A percentile compares a stretch with the other conserved stretches of the same genome.
phyloP scores from a whole-genome alignment of 37 sponge, comb jelly and placozoan genomes.

The Bolinopsis microptera region DNA sequence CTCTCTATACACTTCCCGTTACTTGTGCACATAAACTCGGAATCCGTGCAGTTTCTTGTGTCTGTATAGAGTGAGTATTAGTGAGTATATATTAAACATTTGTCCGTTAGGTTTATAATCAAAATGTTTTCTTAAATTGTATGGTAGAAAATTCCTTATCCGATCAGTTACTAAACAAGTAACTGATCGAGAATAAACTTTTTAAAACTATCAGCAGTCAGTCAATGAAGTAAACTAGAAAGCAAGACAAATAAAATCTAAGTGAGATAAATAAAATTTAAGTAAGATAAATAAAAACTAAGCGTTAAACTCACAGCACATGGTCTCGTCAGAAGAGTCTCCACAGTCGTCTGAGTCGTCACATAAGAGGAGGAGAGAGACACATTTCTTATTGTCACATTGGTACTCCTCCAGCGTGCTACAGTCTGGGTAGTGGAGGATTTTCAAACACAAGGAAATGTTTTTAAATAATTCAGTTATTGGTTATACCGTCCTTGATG shows the following conservation, averaged over 20 bases:
- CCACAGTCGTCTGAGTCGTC: conserved; percentile 27
- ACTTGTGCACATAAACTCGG: background rate
- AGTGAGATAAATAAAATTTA: background rate
- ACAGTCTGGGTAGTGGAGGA: background rate
- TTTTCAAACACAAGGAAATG: background rate
- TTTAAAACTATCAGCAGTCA: too few relatives aligned
- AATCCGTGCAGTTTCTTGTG: background rate
- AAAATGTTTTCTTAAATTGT: too few relatives aligned
- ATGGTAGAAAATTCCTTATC: too few relatives aligned
- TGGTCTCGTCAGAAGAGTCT: background rate
- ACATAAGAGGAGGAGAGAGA: background rate
- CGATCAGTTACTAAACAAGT: too few relatives aligned
- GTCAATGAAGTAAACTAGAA: background rate
- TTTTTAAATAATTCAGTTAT: too few relatives aligned
- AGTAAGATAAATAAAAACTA: background rate
- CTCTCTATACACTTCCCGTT: conserved; percentile 30
- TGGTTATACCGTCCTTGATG: too few relatives aligned
- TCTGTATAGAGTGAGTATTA: background rate
- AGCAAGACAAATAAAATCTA: background rate
- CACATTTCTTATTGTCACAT: background rate
- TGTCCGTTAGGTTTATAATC: too few relatives aligned
- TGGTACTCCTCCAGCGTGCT: background rate
- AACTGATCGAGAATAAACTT: too few relatives aligned
- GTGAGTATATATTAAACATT: too few relatives aligned
- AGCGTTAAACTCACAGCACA: background rate